Base-by-base conservation (phyloP, 1,140 invertebrate species). In the Pogonomyrmex barbatus region DNA sequence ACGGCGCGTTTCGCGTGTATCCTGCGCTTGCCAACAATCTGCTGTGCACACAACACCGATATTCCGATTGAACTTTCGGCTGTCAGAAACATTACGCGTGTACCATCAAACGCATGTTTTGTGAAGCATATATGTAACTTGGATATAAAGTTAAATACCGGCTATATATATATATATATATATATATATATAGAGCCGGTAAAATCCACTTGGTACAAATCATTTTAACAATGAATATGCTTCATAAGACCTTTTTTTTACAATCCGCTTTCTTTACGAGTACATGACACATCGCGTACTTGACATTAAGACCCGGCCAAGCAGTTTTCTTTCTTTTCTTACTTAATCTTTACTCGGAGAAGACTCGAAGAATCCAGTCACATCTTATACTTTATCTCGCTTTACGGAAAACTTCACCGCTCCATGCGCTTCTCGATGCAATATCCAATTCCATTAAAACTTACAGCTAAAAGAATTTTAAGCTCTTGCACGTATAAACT, bases 401-500 rank as follows among this genome's bases (percentile, higher is more conserved):
- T 17, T 36, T 56, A 6, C 12, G 79, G 36, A 24, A 36, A 83
- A 83, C 42, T 83, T 30, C 54, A 30, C 24, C 6, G 42, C n/a
- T 68, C 47, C 24, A 10, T 54, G 54, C 68, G 77, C 45, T 14
- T 56, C 63, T 30, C 52, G 14, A 30, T 60, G 68, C 68, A 39
- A 36, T 56, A 60, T 62, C 54, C 54, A 60, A 75, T 75, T 83
- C 79, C 56, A 75, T 75, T 75, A 75, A 81, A 75, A 75, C 68
- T 83, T 73, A 50, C 42, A 17, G 67, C 33, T 24, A 12, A n/a
- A 60, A 60, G 68, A 83, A 83, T 73, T 83, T 83, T 39, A 75
- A 68, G 30, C 39, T 50, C 58, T 47, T 36, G 12, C 52, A 70
- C 39, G 67, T 30, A 45, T 60, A 47, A 82, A 73, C 45, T 82